Evolutionary conservation across 2,888 invertebrate genomes (phyloP), one percentile per base, ranked within the genome.

Genomic region (Nomada lathburiana): DNA sequence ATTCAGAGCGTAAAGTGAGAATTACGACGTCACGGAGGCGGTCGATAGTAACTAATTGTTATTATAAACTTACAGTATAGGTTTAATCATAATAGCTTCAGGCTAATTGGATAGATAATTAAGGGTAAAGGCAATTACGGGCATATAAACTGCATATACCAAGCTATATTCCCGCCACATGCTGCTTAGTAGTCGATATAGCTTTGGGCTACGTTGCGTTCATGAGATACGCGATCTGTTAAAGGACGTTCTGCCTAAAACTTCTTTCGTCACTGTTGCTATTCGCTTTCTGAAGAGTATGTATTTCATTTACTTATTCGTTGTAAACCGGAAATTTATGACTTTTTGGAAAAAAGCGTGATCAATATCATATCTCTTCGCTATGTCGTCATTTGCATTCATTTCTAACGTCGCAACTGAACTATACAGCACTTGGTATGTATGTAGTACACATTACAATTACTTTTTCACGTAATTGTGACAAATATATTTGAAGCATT

Each of bases 31-130:
- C 86, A 90, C 89, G 86, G 89, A 84, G 88, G 87, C 89, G 92
- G 91, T 93, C 93, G 93, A 93, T 93, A 89, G 86, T 90, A 90
- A 92, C 92, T 93, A 94, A 94, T 94, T 93, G 93, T 94, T 94
- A 93, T 94, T 93, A 94, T 93, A 93, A 94, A 93, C 93, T 94
- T 94, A 91, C 90, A 92, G 92, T 91, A 92, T 92, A 92, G 92
- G 91, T 93, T 93, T 94, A 93, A 93, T 93, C 93, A 92, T 92
- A 94, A 94, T 93, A 93, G 92, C 94, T 94, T 83, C 84, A 86
- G 93, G 94, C 93, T 94, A 93, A 94, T 93, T 93, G 93, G 93
- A 93, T 93, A 92, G 93, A 94, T 94, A 93, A 94, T 94, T 93
- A 93, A 93, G 93, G 94, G 93, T 93, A 91, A 93, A 92, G 93